A percentile compares a stretch with the other conserved stretches of the same genome.
These are phyloP conservation scores for Tuberolachnus salignus DNA, from an alignment of 2,888 invertebrate species.

Conservation along the genomic window DNA sequence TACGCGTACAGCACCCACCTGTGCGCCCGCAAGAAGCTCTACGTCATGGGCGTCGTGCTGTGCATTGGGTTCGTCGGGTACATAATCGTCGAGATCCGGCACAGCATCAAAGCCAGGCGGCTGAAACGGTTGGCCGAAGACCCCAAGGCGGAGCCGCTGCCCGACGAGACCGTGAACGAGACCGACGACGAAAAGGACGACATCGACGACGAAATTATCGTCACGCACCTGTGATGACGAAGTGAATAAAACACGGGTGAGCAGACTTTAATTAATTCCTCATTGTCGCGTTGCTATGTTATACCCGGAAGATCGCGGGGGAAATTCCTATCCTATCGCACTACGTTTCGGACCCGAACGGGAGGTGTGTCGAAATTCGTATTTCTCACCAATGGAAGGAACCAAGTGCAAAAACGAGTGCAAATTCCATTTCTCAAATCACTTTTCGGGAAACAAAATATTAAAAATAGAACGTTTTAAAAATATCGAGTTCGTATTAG, in stretches of 20 bases:
- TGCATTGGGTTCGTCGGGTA: slow-evolving; percentile 78
- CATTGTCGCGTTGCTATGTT: too few species aligned
- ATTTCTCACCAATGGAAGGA: too few species aligned
- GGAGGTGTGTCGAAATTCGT: too few species aligned
- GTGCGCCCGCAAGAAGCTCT: slow-evolving; percentile 84
- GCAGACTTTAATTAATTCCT: too few species aligned
- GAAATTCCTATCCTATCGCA: too few species aligned
- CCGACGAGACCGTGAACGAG: slow-evolving; percentile 72
- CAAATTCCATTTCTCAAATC: too few species aligned
- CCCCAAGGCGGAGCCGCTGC: slow-evolving; percentile 69
- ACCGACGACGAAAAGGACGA: slow-evolving; percentile 87
- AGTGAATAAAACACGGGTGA: neutral
- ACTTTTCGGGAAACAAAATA: too few species aligned
- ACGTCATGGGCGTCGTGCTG: slow-evolving; percentile 80
- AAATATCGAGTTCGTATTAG: too few species aligned
- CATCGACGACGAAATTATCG: slow-evolving; percentile 84
- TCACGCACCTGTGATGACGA: slow-evolving; percentile 72
- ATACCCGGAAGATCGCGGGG: too few species aligned
- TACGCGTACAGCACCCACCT: slow-evolving; percentile 87
- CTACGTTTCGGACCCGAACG: neutral
- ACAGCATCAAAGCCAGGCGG: slow-evolving; percentile 80
- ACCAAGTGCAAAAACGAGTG: too few species aligned
- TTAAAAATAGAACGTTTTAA: too few species aligned
- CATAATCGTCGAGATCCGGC: slow-evolving; percentile 78
- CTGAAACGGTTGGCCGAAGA: slow-evolving; percentile 76